A percentile compares a stretch with the other conserved stretches of the same genome.
phyloP scores from a whole-genome alignment of 2,888 invertebrate genomes.

The Cosmia pyralina region DNA sequence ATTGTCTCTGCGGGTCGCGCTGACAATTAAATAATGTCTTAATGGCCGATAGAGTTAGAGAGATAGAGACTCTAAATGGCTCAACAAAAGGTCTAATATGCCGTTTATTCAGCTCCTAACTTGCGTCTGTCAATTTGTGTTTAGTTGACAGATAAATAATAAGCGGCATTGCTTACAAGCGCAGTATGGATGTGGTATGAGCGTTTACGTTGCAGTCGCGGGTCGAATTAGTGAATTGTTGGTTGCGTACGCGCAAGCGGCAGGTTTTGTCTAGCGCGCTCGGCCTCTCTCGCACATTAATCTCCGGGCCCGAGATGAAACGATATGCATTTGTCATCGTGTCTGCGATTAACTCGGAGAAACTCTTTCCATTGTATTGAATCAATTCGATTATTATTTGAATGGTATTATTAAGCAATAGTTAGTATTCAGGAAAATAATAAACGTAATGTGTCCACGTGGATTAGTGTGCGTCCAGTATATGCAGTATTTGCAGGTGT shows the following conservation, averaged over 20 bases:
- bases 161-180: conserved; percentile 85
- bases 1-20: conserved; percentile 84
- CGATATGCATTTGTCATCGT: conserved; percentile 89
- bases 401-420: conserved; percentile 74
- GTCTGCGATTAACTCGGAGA: conserved; percentile 86
- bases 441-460: conserved; percentile 40
- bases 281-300: conserved; percentile 86
- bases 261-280: conserved; percentile 86
- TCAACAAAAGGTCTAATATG: conserved; percentile 64
- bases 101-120: conserved; percentile 54
- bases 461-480: conserved; percentile 29
- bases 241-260: conserved; percentile 83
- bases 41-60: conserved; percentile 51
- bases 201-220: conserved; percentile 80
- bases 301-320: conserved; percentile 87
- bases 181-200: conserved; percentile 83
- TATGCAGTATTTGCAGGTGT: conserved; percentile 48
- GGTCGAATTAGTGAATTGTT: conserved; percentile 83
- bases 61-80: conserved; percentile 70
- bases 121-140: conserved; percentile 74
- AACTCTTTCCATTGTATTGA: conserved; percentile 85
- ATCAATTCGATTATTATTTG: conserved; percentile 87
- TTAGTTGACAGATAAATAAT: conserved; percentile 87
- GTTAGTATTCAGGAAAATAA: conserved; percentile 68
- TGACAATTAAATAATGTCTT: conserved; percentile 69